Evolutionary conservation across 2,797 vertebrate species (phyloP).

Genomic region (Alectoris magna): DNA sequence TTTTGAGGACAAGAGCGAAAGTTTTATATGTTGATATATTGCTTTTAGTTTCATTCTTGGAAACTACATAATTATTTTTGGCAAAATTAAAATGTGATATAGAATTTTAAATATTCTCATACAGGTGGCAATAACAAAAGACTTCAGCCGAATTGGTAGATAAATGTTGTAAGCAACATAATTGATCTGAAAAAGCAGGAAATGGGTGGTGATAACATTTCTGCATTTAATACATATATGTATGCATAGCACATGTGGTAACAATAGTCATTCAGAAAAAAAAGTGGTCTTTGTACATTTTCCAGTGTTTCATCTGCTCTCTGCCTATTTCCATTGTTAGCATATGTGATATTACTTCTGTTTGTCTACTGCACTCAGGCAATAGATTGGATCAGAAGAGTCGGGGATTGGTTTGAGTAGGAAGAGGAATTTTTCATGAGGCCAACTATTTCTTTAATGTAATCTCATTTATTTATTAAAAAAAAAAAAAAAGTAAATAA

Average conservation of each 20-base stretch:
- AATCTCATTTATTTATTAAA: neutral
- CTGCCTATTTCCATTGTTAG: neutral
- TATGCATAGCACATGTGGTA: neutral
- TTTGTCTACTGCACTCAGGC: neutral
- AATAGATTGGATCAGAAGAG: neutral
- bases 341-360: neutral
- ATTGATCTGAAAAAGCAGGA: neutral
- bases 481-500: neutral
- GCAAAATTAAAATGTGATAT: neutral
- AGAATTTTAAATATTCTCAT: neutral
- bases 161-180: neutral
- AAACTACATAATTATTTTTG: neutral
- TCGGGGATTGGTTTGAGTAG: neutral
- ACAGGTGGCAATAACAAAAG: neutral
- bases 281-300: neutral
- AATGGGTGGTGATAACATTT: neutral
- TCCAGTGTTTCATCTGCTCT: neutral
- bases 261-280: neutral
- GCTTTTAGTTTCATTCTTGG: neutral
- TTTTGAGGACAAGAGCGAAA: neutral
- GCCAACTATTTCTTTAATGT: neutral
- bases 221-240: neutral
- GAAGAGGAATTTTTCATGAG: neutral
- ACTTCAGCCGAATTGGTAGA: neutral
- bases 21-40: neutral